Evolutionary conservation across 2,113 vertebrate species (phyloP).

Genomic region (Aphyosemion australe): DNA sequence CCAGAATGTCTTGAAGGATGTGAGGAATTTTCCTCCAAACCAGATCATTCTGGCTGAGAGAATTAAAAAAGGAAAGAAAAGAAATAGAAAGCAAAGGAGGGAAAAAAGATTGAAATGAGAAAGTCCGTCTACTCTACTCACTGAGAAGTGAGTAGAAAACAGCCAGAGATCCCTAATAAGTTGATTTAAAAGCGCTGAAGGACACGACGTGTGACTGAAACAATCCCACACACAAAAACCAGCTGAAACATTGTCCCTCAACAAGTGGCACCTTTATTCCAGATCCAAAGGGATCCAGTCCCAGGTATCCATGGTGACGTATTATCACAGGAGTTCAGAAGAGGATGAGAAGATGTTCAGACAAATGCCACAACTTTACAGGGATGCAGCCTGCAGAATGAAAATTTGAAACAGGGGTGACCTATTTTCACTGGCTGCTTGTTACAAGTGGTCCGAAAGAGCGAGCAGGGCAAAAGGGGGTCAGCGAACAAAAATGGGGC

Average conservation of each 20-base stretch:
- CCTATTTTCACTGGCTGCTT: slow-evolving; percentile 56
- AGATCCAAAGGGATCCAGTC: slow-evolving; percentile 27
- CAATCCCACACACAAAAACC: slow-evolving; percentile 1
- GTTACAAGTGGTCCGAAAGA: slow-evolving; percentile 37
- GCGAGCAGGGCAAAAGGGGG: slow-evolving; percentile 38
- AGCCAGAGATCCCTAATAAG: slow-evolving; percentile 34
- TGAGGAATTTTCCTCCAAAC: slow-evolving; percentile 50
- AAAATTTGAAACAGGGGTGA: slow-evolving; percentile 47
- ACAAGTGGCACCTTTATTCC: slow-evolving; percentile 37
- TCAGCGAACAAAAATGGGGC: slow-evolving; percentile 41
- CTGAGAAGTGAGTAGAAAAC: slow-evolving; percentile 38
- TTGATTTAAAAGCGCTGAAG: slow-evolving; percentile 13
- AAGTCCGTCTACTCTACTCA: slow-evolving; percentile 23
- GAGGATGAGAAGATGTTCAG: slow-evolving; percentile 1
- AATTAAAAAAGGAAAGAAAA: slow-evolving; percentile 15
- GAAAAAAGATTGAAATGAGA: slow-evolving; percentile 24
- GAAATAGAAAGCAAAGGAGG: slow-evolving; percentile 17
- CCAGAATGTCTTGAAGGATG: slow-evolving; percentile 43
- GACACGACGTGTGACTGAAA: slow-evolving; percentile 4
- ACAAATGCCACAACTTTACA: slow-evolving; percentile 24
- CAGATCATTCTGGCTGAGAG: slow-evolving; percentile 50
- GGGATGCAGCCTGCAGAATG: slow-evolving; percentile 60
- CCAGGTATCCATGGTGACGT: slow-evolving; percentile 45
- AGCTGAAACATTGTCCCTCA: slow-evolving; percentile 19
- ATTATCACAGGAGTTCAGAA: slow-evolving; percentile 8